Base-by-base conservation (phyloP, 2,888 invertebrate genomes). In the Alsophila aescularia region DNA sequence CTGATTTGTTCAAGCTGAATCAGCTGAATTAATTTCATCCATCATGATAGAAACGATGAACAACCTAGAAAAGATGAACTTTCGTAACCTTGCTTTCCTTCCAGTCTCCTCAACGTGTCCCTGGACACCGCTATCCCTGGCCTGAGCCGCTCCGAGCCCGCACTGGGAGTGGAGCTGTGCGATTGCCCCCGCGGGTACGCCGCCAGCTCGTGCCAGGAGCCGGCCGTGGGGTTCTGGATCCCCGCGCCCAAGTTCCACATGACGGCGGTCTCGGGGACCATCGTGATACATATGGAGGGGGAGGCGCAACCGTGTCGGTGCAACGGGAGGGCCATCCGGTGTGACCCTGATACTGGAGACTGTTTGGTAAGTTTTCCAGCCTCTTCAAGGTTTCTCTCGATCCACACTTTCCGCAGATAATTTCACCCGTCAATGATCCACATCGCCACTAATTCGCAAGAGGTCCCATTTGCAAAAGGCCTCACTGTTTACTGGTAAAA, bases 191-290 rank as follows among this genome's bases (percentile, higher is more conserved):
- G 92, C 0, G 93, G 94, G 56, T 98, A 98, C 87, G 93, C 95
- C 61, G 96, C 97, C 0, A 93, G 95, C 0, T 99, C 98, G 0
- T 99, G 99, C 83, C 99, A 98, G 87, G 95, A 96, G 77, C 96
- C 97, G 0, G 96, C 95, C 32, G 82, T 93, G 6, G 99, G 98
- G 0, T 98, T 95, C 83, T 96, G 96, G 93, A 94, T 95, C 78
- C 94, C 94, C 32, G 86, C 88, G 21, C 87, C 87, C 39, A 66
- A 71, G 16, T 74, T 83, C 3, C 89, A 75, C 37, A 77, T 87
- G 83, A 85, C 69, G 78, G 84, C 72, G 40, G 84, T 88, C 0
- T 93, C 95, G 31, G 95, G 95, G 10, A 95, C 95, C 0, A 94
- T 95, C 54, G 94, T 96, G 15, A 96, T 97, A 61, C 95, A 96